phyloP scores from a whole-genome alignment of 1,140 invertebrate species.

The Nasonia vitripennis region DNA sequence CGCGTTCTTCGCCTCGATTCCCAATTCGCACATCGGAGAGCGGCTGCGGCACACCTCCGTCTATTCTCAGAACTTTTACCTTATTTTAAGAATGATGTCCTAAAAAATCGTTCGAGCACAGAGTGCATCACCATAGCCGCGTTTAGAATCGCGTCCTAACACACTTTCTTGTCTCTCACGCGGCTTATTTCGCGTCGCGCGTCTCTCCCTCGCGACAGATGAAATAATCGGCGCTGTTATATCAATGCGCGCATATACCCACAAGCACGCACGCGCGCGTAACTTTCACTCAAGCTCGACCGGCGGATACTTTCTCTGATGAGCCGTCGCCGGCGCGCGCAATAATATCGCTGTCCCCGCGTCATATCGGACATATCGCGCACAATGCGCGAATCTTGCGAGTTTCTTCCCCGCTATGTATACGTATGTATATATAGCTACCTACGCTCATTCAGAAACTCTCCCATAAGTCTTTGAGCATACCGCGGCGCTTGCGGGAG shows the following conservation, averaged over 20 bases:
- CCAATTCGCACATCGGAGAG: neutral
- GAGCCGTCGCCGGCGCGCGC: neutral
- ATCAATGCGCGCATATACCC: neutral
- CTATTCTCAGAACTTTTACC: too few relatives aligned
- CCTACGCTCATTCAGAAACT: constrained; percentile 2
- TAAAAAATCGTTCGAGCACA: neutral
- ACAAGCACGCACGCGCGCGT: too few relatives aligned
- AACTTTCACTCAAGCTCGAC: constrained; percentile 14
- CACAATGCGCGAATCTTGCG: neutral
- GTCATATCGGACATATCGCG: neutral
- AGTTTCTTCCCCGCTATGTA: neutral
- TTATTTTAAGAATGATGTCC: too few relatives aligned
- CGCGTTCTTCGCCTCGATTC: neutral
- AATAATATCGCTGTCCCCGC: neutral
- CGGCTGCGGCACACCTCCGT: too few relatives aligned
- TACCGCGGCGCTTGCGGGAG: neutral
- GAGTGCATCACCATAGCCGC: too few relatives aligned
- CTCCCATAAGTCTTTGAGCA: neutral
- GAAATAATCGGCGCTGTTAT: constrained; percentile 15
- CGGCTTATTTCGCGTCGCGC: neutral
- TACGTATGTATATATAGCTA: neutral
- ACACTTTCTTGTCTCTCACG: neutral
- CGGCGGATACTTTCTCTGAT: constrained; percentile 6
- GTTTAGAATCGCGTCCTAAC: neutral
- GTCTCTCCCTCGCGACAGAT: constrained; percentile 1